phyloP scores from a whole-genome alignment of 2,888 invertebrate species.

The Portevinia maculata region DNA sequence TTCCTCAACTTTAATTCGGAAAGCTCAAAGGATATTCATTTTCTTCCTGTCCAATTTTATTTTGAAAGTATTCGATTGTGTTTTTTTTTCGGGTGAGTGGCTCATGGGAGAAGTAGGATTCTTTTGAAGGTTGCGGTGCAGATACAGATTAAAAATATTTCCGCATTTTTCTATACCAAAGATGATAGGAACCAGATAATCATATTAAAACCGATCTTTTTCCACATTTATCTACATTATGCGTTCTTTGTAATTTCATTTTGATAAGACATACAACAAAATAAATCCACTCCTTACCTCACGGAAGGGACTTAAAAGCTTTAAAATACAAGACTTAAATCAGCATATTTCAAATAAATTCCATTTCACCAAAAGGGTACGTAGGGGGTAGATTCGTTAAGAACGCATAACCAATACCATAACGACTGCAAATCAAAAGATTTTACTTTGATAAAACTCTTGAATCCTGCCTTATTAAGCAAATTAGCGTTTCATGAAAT shows the following conservation, averaged over 20 bases:
- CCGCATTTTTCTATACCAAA: too few species aligned
- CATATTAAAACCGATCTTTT: too few species aligned
- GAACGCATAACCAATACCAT: not conserved
- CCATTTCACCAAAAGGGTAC: not conserved
- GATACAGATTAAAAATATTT: too few species aligned
- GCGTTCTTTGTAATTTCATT: not conserved
- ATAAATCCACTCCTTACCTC: slow-evolving; percentile 8
- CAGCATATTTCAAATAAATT: slow-evolving; percentile 22
- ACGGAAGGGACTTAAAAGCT: not conserved
- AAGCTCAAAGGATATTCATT: not conserved
- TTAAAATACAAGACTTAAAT: slow-evolving; percentile 5
- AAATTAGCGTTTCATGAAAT: not conserved
- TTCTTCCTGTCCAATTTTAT: not conserved
- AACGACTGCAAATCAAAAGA: not conserved
- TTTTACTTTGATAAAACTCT: not conserved
- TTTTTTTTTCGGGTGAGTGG: not conserved
- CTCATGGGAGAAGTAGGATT: too few species aligned
- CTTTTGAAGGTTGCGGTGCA: too few species aligned
- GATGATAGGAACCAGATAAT: too few species aligned
- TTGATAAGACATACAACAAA: too few species aligned
- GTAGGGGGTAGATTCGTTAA: not conserved
- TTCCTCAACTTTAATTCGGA: not conserved
- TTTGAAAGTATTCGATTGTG: not conserved
- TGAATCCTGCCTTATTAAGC: not conserved
- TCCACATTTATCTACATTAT: too few species aligned